Percentiles rank a stretch among this genome's conserved stretches.
phyloP scores from a whole-genome alignment of 2,113 vertebrate species.

The Piprites chloris region DNA sequence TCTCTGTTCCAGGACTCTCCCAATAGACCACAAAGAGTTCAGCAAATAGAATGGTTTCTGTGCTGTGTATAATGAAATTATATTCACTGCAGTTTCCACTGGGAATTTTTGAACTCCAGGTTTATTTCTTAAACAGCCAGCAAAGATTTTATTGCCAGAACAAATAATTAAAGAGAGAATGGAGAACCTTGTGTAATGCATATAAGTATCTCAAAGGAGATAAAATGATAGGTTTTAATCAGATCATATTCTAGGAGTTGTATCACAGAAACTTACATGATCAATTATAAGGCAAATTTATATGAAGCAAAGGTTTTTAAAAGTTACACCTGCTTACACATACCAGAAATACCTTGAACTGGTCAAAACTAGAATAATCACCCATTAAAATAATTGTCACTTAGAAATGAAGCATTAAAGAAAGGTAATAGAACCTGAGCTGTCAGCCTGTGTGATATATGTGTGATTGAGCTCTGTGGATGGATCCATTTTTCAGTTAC shows the following conservation, averaged over 20 bases:
- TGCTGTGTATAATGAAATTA: constrained; percentile 3
- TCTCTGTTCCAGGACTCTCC: neutral
- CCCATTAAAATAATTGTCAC: constrained; percentile 21
- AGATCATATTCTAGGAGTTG: neutral
- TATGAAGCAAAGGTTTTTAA: neutral
- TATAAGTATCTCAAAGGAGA: neutral
- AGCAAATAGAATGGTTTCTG: constrained; percentile 2
- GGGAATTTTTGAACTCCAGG: constrained; percentile 12
- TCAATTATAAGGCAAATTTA: neutral
- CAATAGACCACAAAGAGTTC: neutral
- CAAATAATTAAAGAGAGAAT: constrained; percentile 36
- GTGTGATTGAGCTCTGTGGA: neutral
- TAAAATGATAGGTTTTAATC: neutral
- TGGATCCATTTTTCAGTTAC: neutral
- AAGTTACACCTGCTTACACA: neutral
- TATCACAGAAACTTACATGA: neutral
- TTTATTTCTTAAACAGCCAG: constrained; percentile 30
- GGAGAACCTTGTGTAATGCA: neutral
- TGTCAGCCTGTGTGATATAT: neutral
- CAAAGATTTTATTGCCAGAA: neutral
- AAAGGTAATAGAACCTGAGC: neutral
- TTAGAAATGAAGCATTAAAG: neutral
- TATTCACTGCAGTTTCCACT: neutral
- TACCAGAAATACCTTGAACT: neutral
- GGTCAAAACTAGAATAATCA: neutral